Conservation (phyloP, 2,888 invertebrate species). For the Horisme vitalbata region DNA sequence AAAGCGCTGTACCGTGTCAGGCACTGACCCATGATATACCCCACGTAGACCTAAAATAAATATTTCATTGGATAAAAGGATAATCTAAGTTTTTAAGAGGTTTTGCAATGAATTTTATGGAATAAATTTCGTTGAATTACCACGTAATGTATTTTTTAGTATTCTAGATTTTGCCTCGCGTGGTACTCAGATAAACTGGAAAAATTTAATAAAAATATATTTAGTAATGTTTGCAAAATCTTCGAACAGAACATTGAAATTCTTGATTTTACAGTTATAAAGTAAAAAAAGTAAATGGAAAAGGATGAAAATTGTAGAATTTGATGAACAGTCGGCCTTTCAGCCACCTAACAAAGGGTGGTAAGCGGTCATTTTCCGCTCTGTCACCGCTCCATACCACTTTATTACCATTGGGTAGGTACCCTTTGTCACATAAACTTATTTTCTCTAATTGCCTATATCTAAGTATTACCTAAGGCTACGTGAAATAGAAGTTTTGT, state of each 20-base stretch:
- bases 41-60: slow-evolving; percentile 28
- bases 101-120: no score
- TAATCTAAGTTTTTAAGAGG: slow-evolving; percentile 2
- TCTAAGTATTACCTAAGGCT: no score
- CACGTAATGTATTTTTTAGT: no score
- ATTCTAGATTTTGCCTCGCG: no score
- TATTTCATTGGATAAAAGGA: slow-evolving; percentile 24
- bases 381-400: slow-evolving; percentile 8
- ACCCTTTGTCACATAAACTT: slow-evolving; percentile 1
- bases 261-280: not conserved
- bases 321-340: slow-evolving; percentile 1
- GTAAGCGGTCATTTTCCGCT: slow-evolving; percentile 21
- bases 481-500: no score
- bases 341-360: slow-evolving; percentile 12
- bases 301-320: not conserved
- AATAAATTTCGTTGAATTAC: no score
- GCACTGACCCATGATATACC: slow-evolving; percentile 33
- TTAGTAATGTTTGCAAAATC: no score
- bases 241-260: no score
- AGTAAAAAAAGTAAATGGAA: not conserved
- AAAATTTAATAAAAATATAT: no score
- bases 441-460: no score
- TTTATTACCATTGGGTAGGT: slow-evolving; percentile 4
- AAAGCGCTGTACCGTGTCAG: slow-evolving; percentile 18
- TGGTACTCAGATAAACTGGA: no score